Percentiles rank a stretch among this genome's conserved stretches.
phyloP scores from a whole-genome alignment of 2,888 invertebrate genomes.

The Andrena hattorfiana region DNA sequence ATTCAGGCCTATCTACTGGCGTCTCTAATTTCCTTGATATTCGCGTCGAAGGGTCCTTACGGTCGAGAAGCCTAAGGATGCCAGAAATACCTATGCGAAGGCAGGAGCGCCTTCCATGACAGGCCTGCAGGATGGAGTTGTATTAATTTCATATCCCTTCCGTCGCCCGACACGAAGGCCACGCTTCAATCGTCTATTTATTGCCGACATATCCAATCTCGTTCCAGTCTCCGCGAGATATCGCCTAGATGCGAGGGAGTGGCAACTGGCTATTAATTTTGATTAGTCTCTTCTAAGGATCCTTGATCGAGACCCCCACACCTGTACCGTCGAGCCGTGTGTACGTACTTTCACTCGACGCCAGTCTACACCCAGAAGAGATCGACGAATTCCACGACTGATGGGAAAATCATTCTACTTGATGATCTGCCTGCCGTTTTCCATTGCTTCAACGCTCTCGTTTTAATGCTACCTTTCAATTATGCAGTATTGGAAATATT shows the following conservation, averaged over 20 bases:
- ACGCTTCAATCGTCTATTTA: slow-evolving; percentile 84
- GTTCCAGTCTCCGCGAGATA: slow-evolving; percentile 77
- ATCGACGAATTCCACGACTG: neutral
- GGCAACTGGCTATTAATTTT: slow-evolving; percentile 78
- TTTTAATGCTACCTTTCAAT: neutral
- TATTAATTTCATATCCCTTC: slow-evolving; percentile 85
- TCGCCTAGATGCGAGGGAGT: slow-evolving; percentile 82
- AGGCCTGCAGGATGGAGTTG: slow-evolving; percentile 79
- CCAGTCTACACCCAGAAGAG: neutral
- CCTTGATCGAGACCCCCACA: slow-evolving; percentile 66
- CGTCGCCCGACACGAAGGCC: slow-evolving; percentile 75
- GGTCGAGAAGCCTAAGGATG: slow-evolving; percentile 81
- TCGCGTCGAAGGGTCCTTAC: slow-evolving; percentile 82
- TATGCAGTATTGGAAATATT: neutral
- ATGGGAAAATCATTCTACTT: neutral
- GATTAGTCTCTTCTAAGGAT: slow-evolving; percentile 70
- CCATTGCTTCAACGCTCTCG: neutral
- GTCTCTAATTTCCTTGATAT: slow-evolving; percentile 84
- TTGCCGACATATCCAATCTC: slow-evolving; percentile 83
- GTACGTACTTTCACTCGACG: neutral
- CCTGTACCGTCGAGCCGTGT: slow-evolving; percentile 24
- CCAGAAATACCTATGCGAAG: slow-evolving; percentile 80
- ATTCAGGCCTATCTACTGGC: slow-evolving; percentile 69
- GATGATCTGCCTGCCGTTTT: neutral
- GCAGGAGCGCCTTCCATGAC: slow-evolving; percentile 71